phyloP scores from a whole-genome alignment of 2,888 invertebrate genomes.

The Hanleya hanleyi region DNA sequence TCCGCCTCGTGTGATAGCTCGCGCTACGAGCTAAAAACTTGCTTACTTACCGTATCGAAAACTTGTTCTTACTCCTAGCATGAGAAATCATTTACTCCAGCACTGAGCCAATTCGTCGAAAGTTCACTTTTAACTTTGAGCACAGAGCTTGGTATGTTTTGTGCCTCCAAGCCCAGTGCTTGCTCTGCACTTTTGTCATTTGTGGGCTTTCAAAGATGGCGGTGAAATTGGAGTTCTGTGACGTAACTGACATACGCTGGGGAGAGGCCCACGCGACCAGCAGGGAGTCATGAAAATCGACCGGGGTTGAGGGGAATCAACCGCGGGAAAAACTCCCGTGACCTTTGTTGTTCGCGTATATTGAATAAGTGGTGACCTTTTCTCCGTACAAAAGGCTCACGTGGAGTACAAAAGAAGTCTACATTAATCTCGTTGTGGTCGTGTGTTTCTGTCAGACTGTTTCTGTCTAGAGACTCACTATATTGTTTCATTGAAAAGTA shows the following conservation, averaged over 20 bases:
- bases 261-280: background rate
- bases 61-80: background rate
- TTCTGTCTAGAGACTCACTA: no score
- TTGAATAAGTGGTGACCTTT: no score
- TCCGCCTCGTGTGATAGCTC: no score
- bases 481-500: no score
- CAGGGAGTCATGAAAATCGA: background rate
- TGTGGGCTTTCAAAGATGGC: slow-evolving; percentile 2
- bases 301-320: background rate
- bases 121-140: background rate
- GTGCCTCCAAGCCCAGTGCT: background rate
- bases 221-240: background rate
- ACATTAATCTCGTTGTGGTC: no score
- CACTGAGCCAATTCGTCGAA: background rate
- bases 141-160: background rate
- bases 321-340: background rate
- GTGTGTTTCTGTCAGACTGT: no score
- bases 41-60: no score
- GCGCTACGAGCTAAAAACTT: no score
- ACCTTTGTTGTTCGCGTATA: slow-evolving; percentile 7
- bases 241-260: background rate
- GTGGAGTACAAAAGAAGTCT: no score
- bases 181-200: background rate
- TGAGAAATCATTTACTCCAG: background rate
- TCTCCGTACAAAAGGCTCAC: no score